Conservation (phyloP, 2,888 invertebrate genomes). For the Malacosoma neustria region DNA sequence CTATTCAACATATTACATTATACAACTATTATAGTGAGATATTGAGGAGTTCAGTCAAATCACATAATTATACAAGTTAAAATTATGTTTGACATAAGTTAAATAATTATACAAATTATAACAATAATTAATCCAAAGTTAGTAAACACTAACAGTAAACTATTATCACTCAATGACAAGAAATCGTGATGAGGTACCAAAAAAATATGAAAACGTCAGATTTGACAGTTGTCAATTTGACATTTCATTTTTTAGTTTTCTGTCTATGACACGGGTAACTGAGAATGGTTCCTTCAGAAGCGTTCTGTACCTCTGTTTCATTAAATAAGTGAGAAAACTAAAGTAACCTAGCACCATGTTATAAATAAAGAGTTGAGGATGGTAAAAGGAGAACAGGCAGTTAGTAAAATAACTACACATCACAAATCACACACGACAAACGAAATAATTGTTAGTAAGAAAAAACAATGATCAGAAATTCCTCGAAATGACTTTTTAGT, state of each 20-base stretch:
- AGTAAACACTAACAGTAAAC: slow-evolving; percentile 26
- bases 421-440: slow-evolving; percentile 47
- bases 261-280: slow-evolving; percentile 33
- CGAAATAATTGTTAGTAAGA: slow-evolving; percentile 42
- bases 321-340: slow-evolving; percentile 22
- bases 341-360: slow-evolving; percentile 54
- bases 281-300: slow-evolving; percentile 36
- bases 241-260: slow-evolving; percentile 33
- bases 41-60: slow-evolving; percentile 68
- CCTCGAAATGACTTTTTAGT: slow-evolving; percentile 15
- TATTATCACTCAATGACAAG: slow-evolving; percentile 61
- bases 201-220: slow-evolving; percentile 38
- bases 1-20: slow-evolving; percentile 53
- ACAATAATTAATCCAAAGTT: slow-evolving; percentile 23
- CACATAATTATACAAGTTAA: slow-evolving; percentile 36
- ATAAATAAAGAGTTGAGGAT: slow-evolving; percentile 44
- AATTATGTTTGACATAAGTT: slow-evolving; percentile 27
- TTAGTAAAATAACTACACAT: slow-evolving; percentile 51
- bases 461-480: slow-evolving; percentile 26
- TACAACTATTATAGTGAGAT: slow-evolving; percentile 37
- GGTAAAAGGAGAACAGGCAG: slow-evolving; percentile 39
- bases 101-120: slow-evolving; percentile 25
- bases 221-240: slow-evolving; percentile 53
- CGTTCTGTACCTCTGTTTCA: slow-evolving; percentile 42
- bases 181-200: slow-evolving; percentile 42